phyloP scores from a whole-genome alignment of 2,888 invertebrate species.

The Cosmopolites sordidus region DNA sequence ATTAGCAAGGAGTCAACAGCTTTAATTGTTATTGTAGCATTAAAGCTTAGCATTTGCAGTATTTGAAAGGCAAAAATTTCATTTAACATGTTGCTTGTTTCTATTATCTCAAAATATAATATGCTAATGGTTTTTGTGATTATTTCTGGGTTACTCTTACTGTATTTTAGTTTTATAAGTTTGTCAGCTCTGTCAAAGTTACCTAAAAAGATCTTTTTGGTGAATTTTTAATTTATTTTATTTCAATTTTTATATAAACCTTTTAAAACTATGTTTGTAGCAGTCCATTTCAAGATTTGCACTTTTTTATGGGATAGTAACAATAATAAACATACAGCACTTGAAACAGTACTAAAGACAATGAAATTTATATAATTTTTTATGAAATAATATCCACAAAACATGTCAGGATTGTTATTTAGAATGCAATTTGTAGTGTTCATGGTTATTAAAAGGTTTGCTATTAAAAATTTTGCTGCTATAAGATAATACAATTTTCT shows the following conservation, averaged over 20 bases:
- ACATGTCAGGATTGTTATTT: neutral
- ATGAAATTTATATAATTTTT: conserved; percentile 12
- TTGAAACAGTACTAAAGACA: conserved; percentile 8
- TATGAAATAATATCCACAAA: conserved; percentile 3
- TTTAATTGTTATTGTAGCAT: neutral
- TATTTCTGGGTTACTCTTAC: conserved; percentile 6
- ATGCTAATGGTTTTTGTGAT: conserved; percentile 9
- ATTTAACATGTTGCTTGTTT: conserved; percentile 15
- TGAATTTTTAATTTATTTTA: conserved; percentile 5
- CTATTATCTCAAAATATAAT: conserved; percentile 12
- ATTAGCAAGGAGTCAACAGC: no score
- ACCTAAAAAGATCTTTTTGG: conserved; percentile 1
- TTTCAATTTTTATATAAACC: neutral
- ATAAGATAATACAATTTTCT: neutral
- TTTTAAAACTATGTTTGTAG: conserved; percentile 10
- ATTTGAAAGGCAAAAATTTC: conserved; percentile 16
- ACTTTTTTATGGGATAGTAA: conserved; percentile 7
- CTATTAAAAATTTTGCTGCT: neutral
- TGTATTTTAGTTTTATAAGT: conserved; percentile 3
- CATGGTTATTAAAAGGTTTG: neutral
- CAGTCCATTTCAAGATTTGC: conserved; percentile 6
- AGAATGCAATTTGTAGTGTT: conserved; percentile 4
- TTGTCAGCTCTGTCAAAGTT: conserved; percentile 7
- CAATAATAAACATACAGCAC: conserved; percentile 11
- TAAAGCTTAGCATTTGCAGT: conserved; percentile 12